These are phyloP conservation scores for Thermophis baileyi DNA, from an alignment of 2,113 vertebrate genomes.

Conservation along the genomic window DNA sequence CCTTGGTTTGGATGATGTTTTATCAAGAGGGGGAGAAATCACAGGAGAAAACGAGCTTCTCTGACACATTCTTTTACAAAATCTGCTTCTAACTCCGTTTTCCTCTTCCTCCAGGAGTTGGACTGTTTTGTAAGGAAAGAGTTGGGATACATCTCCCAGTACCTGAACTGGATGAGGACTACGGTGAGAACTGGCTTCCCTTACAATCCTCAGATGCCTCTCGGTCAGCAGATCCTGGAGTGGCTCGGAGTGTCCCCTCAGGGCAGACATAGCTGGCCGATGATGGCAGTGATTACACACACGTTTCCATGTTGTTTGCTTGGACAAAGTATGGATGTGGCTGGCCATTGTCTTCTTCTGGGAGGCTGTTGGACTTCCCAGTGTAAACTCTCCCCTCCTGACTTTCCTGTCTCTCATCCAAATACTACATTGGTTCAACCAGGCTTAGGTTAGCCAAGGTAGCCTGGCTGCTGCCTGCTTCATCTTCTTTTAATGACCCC, in stretches of 20 bases:
- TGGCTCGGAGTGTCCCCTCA: not conserved
- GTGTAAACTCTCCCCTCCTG: too few species aligned
- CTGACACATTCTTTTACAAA: not conserved
- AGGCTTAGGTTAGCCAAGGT: too few species aligned
- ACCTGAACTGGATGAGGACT: constrained; percentile 67
- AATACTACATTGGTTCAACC: too few species aligned
- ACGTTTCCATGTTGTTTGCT: too few species aligned
- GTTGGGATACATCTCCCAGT: constrained; percentile 64
- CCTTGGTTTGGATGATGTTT: not conserved
- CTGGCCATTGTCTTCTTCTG: too few species aligned
- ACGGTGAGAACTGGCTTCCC: constrained; percentile 57
- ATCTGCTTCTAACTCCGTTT: fast-evolving
- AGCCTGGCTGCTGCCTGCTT: too few species aligned
- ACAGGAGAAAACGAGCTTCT: not conserved
- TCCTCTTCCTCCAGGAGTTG: constrained; percentile 60
- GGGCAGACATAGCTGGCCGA: too few species aligned
- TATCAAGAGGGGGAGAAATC: not conserved
- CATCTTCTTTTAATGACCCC: too few species aligned
- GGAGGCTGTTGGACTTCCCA: too few species aligned
- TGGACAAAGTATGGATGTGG: too few species aligned
- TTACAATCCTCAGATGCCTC: not conserved
- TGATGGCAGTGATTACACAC: not conserved
- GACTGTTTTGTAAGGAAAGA: constrained; percentile 66
- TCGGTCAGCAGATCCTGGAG: not conserved
- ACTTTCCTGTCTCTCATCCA: too few species aligned